Conservation (phyloP, 2,888 invertebrate species). For the Nephrotoma appendiculata region DNA sequence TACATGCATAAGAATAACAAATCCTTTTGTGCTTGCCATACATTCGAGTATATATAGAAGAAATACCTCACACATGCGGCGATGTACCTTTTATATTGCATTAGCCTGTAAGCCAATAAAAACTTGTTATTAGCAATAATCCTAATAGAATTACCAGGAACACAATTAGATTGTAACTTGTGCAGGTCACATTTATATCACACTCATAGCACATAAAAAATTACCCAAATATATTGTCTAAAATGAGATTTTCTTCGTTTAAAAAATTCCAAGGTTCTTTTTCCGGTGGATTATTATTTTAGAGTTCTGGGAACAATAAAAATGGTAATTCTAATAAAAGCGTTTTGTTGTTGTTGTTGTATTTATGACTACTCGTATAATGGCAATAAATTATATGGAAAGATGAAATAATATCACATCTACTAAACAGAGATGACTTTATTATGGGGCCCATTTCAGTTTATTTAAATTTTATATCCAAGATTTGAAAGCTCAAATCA, state of each 20-base stretch:
- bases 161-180: neutral
- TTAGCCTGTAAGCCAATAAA: neutral
- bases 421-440: neutral
- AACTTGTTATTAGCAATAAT: neutral
- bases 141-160: no score
- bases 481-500: neutral
- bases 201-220: neutral
- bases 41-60: neutral
- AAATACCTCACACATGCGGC: neutral
- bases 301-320: neutral
- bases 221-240: neutral
- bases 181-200: neutral
- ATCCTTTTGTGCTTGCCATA: neutral
- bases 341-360: no score
- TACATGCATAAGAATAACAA: neutral
- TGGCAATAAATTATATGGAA: no score
- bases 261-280: neutral
- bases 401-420: no score
- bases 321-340: neutral
- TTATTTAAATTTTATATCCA: neutral
- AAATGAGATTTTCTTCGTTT: neutral
- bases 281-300: neutral
- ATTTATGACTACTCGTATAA: no score
- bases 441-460: neutral
- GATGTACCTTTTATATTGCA: neutral